Evolutionary conservation across 2,113 vertebrate genomes (phyloP), one percentile per base, ranked within the genome.

Genomic region (Galbula dea): DNA sequence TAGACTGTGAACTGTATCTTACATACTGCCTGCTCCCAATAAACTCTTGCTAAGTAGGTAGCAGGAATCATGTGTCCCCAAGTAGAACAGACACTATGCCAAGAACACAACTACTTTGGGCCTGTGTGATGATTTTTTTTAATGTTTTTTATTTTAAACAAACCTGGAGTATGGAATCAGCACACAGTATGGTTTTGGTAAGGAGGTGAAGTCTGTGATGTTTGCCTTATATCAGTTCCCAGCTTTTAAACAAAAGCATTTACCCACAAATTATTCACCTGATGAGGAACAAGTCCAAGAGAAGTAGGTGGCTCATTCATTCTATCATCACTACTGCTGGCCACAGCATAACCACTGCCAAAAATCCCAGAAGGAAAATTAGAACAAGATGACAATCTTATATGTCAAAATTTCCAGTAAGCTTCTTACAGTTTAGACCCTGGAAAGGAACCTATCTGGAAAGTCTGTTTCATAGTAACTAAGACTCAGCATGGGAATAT

Each of bases 241-340:
- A 84, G 34, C 21, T 58, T 65, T 12, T 45, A 20, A 82, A 84
- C 13, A 14, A 66, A 69, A 58, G 19, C 12, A 58, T 83, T 91
- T 77, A 77, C 55, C 78, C 55, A 46, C 61, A 51, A 43, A 41
- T 83, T 67, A 97, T 98, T 98, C 63, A 99, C 99, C 99, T 99
- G 99, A 97, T 99, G 99, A 57, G 99, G 99, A 66, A 99, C 99
- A 7, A 99, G 98, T 29, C 99, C 99, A 43, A 99, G 98, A 14
- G 99, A 99, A 24, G 99, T 99, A 29, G 99, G 99, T 16, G 99
- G 99, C 84, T 99, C 99, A 36, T 99, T 99, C 99, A 99, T 99
- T 92, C 99, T 98, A 94, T 99, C 99, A 22, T 99, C 99, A 79
- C 99, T 99, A 97, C 99, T 99, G 96, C 99, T 99, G 91, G 99